Evolutionary conservation across 1,140 invertebrate genomes (phyloP).

Genomic region (Diorhabda carinulata): DNA sequence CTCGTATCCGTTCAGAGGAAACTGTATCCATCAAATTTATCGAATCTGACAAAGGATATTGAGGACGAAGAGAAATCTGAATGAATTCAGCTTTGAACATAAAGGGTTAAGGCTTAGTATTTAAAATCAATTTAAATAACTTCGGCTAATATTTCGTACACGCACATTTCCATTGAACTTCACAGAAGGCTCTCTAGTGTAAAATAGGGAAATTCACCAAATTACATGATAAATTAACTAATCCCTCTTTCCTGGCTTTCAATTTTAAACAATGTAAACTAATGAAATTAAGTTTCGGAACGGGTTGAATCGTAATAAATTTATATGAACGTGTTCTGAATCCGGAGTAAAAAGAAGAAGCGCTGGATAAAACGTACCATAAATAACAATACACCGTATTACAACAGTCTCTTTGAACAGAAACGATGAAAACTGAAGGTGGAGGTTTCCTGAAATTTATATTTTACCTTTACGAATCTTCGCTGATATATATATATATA

Average conservation of each 20-base stretch:
- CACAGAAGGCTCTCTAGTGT: conserved; percentile 37
- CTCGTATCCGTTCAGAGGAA: conserved; percentile 1
- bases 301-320: conserved; percentile 49
- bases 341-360: conserved; percentile 39
- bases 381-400: conserved; percentile 25
- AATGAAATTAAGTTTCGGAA: conserved; percentile 49
- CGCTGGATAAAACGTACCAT: conserved; percentile 27
- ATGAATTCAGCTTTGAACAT: conserved; percentile 21
- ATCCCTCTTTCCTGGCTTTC: conserved; percentile 43
- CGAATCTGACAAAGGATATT: conserved; percentile 3
- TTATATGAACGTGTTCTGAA: conserved; percentile 45
- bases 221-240: conserved; percentile 49
- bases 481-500: no score
- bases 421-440: no score
- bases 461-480: no score
- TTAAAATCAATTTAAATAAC: conserved; percentile 36
- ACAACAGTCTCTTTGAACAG: no score
- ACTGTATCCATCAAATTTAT: not conserved
- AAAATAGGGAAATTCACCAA: conserved; percentile 41
- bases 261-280: conserved; percentile 48
- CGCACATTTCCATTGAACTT: conserved; percentile 36
- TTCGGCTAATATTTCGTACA: conserved; percentile 37
- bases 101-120: conserved; percentile 22
- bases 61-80: conserved; percentile 3
- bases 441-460: no score